A percentile compares a stretch with the other conserved stretches of the same genome.
Conservation (phyloP, 2,888 invertebrate genomes). For the Baronia brevicornis region DNA sequence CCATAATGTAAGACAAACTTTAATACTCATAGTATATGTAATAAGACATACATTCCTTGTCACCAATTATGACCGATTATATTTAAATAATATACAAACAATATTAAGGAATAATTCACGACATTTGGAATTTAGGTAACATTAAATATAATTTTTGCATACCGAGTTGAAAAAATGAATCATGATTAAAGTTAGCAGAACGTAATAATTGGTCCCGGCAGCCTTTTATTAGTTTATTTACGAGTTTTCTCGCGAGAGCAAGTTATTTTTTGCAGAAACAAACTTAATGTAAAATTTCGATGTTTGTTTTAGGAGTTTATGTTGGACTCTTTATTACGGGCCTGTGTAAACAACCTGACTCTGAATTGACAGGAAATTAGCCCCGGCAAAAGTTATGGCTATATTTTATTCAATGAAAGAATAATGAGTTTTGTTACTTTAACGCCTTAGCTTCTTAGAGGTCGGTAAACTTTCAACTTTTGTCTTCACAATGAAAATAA, state of each 20-base stretch:
- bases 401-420: conserved; percentile 15
- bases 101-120: no score
- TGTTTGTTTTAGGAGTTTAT: conserved; percentile 47
- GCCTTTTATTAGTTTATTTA: conserved; percentile 58
- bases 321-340: conserved; percentile 39
- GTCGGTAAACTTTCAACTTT: conserved; percentile 3
- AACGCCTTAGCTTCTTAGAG: background rate
- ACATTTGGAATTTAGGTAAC: no score
- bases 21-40: no score
- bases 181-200: conserved; percentile 54
- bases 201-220: conserved; percentile 55
- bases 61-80: no score
- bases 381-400: conserved; percentile 14
- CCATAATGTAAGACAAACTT: no score
- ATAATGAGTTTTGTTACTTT: conserved; percentile 5
- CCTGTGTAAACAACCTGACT: conserved; percentile 36
- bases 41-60: no score
- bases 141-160: conserved; percentile 13
- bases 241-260: conserved; percentile 39
- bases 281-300: conserved; percentile 46
- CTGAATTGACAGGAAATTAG: conserved; percentile 34
- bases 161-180: conserved; percentile 37
- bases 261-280: conserved; percentile 47
- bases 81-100: no score
- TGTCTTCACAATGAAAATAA: no score